Evolutionary conservation across 2,888 invertebrate species (phyloP).

Genomic region (Diarsia dahlii): DNA sequence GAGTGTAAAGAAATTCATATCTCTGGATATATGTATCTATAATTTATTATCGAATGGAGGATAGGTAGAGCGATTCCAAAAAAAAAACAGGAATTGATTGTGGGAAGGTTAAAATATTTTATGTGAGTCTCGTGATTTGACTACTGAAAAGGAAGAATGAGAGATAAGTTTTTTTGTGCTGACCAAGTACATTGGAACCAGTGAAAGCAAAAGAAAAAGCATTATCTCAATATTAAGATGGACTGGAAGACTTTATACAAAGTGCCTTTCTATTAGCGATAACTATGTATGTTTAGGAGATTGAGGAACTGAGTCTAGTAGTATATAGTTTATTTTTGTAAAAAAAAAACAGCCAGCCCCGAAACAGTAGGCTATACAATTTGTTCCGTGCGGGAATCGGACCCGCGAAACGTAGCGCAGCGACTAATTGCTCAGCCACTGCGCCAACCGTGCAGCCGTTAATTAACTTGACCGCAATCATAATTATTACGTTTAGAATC

Average conservation of each 20-base stretch:
- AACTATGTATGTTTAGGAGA: no score
- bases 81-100: not conserved
- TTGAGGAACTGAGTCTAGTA: no score
- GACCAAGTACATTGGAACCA: not conserved
- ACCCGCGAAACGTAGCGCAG: no score
- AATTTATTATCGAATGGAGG: not conserved
- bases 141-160: not conserved
- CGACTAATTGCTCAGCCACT: no score
- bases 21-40: not conserved
- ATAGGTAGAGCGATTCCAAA: not conserved
- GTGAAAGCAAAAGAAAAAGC: not conserved
- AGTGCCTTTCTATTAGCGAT: not conserved
- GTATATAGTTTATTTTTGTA: no score
- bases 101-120: not conserved
- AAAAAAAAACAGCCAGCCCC: no score
- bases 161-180: not conserved
- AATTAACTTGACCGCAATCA: conserved; percentile 2
- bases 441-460: no score
- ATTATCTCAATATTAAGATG: not conserved
- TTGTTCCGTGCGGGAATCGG: no score
- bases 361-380: no score
- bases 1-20: conserved; percentile 13
- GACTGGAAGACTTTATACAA: not conserved
- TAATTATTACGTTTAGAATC: conserved; percentile 9
- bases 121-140: not conserved